phyloP scores from a whole-genome alignment of 1,140 invertebrate genomes.

The Panagrolaimus sp. region DNA sequence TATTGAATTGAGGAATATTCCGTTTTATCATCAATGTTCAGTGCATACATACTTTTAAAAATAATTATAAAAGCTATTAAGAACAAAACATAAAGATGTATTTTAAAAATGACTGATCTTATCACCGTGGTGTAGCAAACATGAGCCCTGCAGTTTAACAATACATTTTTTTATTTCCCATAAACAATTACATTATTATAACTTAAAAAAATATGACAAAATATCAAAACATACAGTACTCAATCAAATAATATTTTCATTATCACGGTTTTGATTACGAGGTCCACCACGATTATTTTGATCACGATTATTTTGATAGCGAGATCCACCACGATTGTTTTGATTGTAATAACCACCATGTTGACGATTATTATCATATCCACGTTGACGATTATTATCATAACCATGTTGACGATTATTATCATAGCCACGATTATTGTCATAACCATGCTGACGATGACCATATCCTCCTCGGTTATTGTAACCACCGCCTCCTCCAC shows the following conservation, averaged over 20 bases:
- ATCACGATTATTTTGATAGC: conserved; percentile 19
- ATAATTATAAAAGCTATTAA: no score
- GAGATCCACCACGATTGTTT: conserved; percentile 14
- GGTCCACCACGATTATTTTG: conserved; percentile 6
- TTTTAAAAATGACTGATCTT: no score
- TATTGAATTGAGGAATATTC: no score
- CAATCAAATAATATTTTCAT: no score
- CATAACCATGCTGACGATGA: not conserved
- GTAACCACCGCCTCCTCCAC: not conserved
- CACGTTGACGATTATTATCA: not conserved
- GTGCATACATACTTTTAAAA: no score
- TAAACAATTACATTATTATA: not conserved
- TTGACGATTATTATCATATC: conserved; percentile 17
- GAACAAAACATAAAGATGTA: no score
- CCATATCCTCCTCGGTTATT: conserved; percentile 7
- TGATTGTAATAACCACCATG: conserved; percentile 10
- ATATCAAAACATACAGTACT: no score
- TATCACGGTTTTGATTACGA: no score
- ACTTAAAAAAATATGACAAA: no score
- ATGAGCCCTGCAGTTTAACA: not conserved
- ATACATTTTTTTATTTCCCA: not conserved
- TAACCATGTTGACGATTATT: conserved; percentile 1
- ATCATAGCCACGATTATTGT: not conserved
- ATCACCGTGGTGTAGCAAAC: no score
- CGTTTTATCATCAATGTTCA: no score